Percentiles rank a stretch among this genome's conserved stretches.
These are phyloP conservation scores for Spongilla lacustris DNA, from an alignment of 37 sponge, comb jelly and placozoan species.

Conservation along the genomic window DNA sequence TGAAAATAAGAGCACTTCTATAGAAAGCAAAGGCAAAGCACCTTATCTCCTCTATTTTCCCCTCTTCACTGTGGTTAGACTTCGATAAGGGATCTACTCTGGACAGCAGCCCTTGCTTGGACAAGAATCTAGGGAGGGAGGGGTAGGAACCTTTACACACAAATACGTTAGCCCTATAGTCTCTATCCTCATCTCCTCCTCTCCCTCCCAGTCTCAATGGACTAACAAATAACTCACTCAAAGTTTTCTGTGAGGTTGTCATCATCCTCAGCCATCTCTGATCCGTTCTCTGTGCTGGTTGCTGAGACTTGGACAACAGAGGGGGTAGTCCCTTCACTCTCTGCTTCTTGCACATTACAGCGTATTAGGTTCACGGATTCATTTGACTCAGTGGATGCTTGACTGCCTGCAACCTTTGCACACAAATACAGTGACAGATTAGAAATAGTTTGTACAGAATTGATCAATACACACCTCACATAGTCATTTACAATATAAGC, in stretches of 20 bases:
- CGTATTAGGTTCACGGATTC: background rate
- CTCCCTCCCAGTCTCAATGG: too few species aligned
- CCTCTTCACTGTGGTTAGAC: background rate
- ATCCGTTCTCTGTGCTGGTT: background rate
- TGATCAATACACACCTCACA: background rate
- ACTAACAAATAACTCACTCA: background rate
- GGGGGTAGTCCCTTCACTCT: background rate
- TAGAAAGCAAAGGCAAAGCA: background rate
- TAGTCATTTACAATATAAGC: too few species aligned
- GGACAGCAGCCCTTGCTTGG: conserved; percentile 31
- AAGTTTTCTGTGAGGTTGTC: background rate
- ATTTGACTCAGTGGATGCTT: background rate
- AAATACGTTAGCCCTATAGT: background rate
- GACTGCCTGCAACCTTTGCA: background rate
- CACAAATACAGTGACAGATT: background rate
- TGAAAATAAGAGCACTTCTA: too few species aligned
- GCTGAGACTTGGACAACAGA: background rate
- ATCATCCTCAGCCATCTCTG: background rate
- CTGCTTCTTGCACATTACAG: background rate
- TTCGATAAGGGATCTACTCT: background rate
- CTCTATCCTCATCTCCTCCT: too few species aligned
- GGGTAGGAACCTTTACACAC: background rate
- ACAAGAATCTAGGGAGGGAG: conserved; percentile 18
- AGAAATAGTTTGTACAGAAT: background rate
- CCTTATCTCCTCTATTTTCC: background rate